Conservation (phyloP, 2,888 invertebrate genomes). For the Neocrepidodera transversa region DNA sequence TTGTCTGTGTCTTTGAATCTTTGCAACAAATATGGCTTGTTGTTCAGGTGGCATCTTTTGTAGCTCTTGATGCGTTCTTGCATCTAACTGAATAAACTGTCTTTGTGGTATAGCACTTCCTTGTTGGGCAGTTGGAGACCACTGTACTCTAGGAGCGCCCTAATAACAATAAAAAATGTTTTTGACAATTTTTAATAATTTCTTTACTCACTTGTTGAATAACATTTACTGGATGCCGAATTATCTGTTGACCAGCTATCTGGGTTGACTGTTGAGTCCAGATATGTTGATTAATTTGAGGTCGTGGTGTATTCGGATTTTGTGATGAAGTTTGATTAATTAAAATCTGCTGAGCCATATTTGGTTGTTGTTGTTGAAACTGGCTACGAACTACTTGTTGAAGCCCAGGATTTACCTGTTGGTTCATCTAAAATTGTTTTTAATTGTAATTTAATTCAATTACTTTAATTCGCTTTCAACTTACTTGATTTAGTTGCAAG, state of each 20-base stretch:
- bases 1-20: slow-evolving; percentile 67
- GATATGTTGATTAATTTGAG: slow-evolving; percentile 49
- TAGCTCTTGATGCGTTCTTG: slow-evolving; percentile 82
- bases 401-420: slow-evolving; percentile 23
- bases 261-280: slow-evolving; percentile 48
- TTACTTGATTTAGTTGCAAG: slow-evolving; percentile 39
- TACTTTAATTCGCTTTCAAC: neutral
- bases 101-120: slow-evolving; percentile 61
- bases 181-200: too few relatives aligned
- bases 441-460: neutral
- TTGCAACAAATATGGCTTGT: slow-evolving; percentile 79
- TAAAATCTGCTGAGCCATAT: slow-evolving; percentile 35
- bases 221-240: slow-evolving; percentile 61
- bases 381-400: slow-evolving; percentile 48
- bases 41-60: slow-evolving; percentile 83
- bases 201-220: slow-evolving; percentile 57
- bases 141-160: slow-evolving; percentile 50
- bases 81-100: slow-evolving; percentile 82
- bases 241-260: slow-evolving; percentile 49
- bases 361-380: slow-evolving; percentile 45
- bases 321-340: slow-evolving; percentile 51
- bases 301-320: slow-evolving; percentile 40
- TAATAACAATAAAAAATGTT: neutral
- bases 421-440: slow-evolving; percentile 13
- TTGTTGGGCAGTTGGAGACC: slow-evolving; percentile 51